Evolutionary conservation across 2,888 invertebrate genomes (phyloP), one percentile per base, ranked within the genome.

Genomic region (Sinopyrophorus schimmeli): DNA sequence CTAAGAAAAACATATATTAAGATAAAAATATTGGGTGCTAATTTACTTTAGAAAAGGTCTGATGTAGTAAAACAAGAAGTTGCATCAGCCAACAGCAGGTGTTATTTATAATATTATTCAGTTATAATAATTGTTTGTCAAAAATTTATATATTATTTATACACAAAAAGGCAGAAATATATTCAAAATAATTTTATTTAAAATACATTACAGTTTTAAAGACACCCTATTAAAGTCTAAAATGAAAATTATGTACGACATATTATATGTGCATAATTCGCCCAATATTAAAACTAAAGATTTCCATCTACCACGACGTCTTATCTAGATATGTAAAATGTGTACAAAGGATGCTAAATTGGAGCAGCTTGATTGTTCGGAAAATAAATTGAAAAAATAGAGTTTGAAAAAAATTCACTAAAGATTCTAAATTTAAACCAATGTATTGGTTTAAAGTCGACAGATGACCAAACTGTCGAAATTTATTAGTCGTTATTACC

Each of bases 391-490:
- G 37, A 26, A 15, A 10, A 24, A 15, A 41, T 7, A 41, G 31
- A 48, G 37, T 24, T 12, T 24, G 20, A 37, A 38, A n/a, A n/a
- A 46, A 34, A 46, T 41, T 42, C 52, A 39, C 42, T 47, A 42
- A 38, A 46, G 17, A 53, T 48, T 43, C 23, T 44, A 42, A 39
- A 48, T 21, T 52, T 42, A 34, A 53, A 53, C 47, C 47, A 39
- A 18, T 38, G 30, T 26, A 15, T 20, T 39, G 53, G 47, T 55
- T 58, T 49, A 55, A 55, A 54, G 48, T 39, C 54, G 61, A 55
- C 61, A 65, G 65, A 53, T 64, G 66, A 66, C 66, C 66, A 66
- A 62, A 53, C 64, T 62, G 60, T 55, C 64, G 52, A 53, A 40
- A 49, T 46, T 49, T 46, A 24, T 16, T 40, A 46, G 53, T 53